Evolutionary conservation across 2,113 vertebrate species (phyloP).

Genomic region (Oceanites oceanicus): DNA sequence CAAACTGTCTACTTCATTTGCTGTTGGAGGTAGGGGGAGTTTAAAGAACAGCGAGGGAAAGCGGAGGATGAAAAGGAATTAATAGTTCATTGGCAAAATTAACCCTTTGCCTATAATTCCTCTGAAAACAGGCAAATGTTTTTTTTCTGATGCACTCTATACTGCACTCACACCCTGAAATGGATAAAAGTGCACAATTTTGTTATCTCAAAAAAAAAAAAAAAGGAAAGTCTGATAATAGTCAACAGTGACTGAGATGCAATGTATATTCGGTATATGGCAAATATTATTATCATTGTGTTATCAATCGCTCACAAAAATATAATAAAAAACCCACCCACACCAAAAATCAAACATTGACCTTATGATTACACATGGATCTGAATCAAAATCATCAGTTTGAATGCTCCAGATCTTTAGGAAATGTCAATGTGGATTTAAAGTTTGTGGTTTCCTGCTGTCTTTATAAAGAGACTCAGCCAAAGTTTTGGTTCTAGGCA

Average conservation of each 20-base stretch:
- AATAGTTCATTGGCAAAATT: neutral
- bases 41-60: neutral
- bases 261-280: neutral
- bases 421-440: constrained; percentile 11
- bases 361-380: neutral
- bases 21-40: neutral
- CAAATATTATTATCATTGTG: neutral
- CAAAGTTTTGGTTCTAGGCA: neutral
- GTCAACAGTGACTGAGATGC: neutral
- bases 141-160: neutral
- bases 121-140: neutral
- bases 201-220: neutral
- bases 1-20: neutral
- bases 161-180: neutral
- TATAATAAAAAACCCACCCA: neutral
- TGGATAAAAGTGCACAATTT: neutral
- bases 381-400: constrained; percentile 12
- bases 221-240: neutral
- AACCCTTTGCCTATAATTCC: neutral
- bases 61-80: neutral
- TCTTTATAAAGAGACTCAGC: neutral
- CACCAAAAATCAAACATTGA: neutral
- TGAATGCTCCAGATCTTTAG: neutral
- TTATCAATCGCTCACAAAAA: neutral
- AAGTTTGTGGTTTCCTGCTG: constrained; percentile 7